Base-by-base conservation (phyloP, 2,888 invertebrate species). In the Nomada fabriciana region DNA sequence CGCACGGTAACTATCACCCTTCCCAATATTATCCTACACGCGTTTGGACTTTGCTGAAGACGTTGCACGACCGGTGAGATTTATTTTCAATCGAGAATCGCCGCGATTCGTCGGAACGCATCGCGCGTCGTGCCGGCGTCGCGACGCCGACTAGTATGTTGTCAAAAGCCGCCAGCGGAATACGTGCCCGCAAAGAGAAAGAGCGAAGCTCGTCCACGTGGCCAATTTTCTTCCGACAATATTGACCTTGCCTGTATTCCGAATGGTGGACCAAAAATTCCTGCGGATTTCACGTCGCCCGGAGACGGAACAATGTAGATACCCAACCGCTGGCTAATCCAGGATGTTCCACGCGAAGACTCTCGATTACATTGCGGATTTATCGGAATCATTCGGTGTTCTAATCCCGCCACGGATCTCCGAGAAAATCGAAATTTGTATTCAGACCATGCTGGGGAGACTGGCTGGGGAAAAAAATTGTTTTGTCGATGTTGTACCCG, bases 141-240 rank as follows among this genome's bases (percentile, higher is more conserved):
- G 52, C 43, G 55, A 74, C 55, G 72, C 68, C 76, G 63, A 61
- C 57, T 43, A 43, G 74, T 55, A 72, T 83, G 77, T 85, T 80
- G 81, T 75, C 82, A 61, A 86, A 71, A 78, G 77, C 75, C 57
- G 57, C 52, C 71, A 53, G 52, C 60, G 68, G 77, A 52, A 73
- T 86, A 88, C 88, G 88, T 88, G 86, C 87, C 71, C 61, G 63
- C 67, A 67, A 53, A 76, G 61, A 75, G 83, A 80, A 83, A 82
- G 84, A 82, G 75, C 81, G 68, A 63, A 11, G 64, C 76, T 43
- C 70, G 11, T 61, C 82, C 78, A 82, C 86, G 86, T 84, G 89
- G 89, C 83, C 89, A 89, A 89, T 89, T 89, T 89, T 89, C 89
- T 89, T 89, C 87, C 81, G 89, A 89, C 89, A 89, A 89, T 89